Evolutionary conservation across 2,113 vertebrate species (phyloP).

Genomic region (Typhlomys cinereus): DNA sequence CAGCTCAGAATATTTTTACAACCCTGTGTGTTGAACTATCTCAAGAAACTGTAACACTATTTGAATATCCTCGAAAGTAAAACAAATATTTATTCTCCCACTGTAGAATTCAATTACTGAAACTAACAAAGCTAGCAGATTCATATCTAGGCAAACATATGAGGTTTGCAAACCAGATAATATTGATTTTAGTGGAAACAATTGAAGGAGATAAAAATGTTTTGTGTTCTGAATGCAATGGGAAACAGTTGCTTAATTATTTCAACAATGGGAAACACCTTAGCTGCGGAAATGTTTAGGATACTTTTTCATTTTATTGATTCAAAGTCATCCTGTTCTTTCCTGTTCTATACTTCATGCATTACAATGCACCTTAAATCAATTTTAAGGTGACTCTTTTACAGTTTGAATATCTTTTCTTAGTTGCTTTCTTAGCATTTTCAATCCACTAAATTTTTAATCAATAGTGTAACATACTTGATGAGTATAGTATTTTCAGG

Average conservation of each 20-base stretch:
- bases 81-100: slow-evolving; percentile 41
- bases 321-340: not conserved
- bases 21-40: not conserved
- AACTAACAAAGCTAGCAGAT: slow-evolving; percentile 12
- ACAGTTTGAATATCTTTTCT: not conserved
- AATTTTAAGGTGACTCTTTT: not conserved
- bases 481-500: not conserved
- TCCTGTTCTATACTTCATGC: not conserved
- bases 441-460: not conserved
- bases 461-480: not conserved
- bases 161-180: not conserved
- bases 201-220: not conserved
- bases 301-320: slow-evolving; percentile 17
- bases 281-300: slow-evolving; percentile 5
- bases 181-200: slow-evolving; percentile 1
- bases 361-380: not conserved
- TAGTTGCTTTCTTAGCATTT: not conserved
- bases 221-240: slow-evolving; percentile 15
- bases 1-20: not conserved
- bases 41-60: not conserved
- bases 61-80: not conserved
- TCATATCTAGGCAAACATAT: not conserved
- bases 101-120: not conserved
- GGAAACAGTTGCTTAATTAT: not conserved
- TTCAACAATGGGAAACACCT: not conserved